Percentiles rank a stretch among this genome's conserved stretches.
Evolutionary conservation across 2,797 vertebrate species (phyloP).

Genomic region (Catostomus latipinnis): DNA sequence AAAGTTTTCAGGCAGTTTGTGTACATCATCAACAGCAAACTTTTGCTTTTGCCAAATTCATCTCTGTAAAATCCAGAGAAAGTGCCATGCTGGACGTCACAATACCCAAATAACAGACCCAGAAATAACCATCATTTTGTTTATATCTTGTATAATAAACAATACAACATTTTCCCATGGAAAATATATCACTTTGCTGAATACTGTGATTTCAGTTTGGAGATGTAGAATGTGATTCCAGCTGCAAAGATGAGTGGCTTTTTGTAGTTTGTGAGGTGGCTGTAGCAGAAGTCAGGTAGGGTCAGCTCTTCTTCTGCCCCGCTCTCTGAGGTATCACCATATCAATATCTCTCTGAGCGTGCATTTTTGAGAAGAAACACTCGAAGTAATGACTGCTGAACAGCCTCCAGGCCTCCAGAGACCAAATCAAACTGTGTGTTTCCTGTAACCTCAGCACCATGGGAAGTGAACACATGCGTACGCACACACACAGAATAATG

Average conservation of each 20-base stretch:
- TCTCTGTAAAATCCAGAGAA: no score
- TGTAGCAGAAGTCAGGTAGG: conserved; percentile 46
- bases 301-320: conserved; percentile 57
- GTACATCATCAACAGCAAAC: neutral
- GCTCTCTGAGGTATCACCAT: conserved; percentile 53
- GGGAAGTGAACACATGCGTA: conserved; percentile 65
- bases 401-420: conserved; percentile 62
- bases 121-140: neutral
- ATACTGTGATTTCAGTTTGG: conserved; percentile 13
- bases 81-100: neutral
- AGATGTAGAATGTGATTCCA: conserved; percentile 49
- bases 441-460: conserved; percentile 67
- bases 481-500: conserved; percentile 62
- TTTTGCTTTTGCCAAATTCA: neutral
- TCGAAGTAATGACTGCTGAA: conserved; percentile 53
- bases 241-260: conserved; percentile 45
- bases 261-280: conserved; percentile 24
- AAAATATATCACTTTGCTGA: conserved; percentile 37
- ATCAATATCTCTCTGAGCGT: conserved; percentile 53
- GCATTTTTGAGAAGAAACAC: conserved; percentile 58
- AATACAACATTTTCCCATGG: conserved; percentile 14
- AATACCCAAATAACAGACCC: neutral
- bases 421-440: conserved; percentile 73
- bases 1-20: no score
- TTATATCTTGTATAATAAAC: neutral